Evolutionary conservation across 2,113 vertebrate genomes (phyloP).

Genomic region (Heptranchias perlo): DNA sequence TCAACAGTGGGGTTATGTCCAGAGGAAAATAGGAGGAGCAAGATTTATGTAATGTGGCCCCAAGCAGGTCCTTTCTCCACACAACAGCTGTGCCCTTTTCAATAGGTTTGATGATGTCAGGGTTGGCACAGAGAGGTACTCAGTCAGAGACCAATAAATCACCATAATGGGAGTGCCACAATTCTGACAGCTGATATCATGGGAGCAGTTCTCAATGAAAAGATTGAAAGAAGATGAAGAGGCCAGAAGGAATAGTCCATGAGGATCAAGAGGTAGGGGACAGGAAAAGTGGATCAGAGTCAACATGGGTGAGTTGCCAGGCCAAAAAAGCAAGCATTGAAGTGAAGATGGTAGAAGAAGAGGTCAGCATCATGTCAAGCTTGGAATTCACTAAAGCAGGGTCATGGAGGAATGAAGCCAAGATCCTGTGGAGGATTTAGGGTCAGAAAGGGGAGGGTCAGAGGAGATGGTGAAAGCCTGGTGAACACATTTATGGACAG

Average conservation of each 20-base stretch:
- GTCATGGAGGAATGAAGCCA: no score
- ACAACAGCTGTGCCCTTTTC: background rate
- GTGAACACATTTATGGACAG: no score
- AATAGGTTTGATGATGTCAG: background rate
- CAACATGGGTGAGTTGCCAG: background rate
- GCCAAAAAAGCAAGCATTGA: background rate
- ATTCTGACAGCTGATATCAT: background rate
- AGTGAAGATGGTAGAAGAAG: background rate
- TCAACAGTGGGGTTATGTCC: no score
- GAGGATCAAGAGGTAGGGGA: background rate
- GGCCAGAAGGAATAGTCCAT: background rate
- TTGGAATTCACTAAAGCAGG: background rate
- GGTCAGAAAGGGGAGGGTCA: no score
- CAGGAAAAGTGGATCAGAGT: background rate
- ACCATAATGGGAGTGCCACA: background rate
- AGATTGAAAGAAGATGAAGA: background rate
- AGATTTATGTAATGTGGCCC: background rate
- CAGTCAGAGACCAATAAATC: background rate
- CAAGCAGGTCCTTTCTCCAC: background rate
- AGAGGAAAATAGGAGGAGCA: no score
- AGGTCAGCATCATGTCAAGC: background rate
- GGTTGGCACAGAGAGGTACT: background rate
- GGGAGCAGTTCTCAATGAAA: background rate
- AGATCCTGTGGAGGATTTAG: no score
- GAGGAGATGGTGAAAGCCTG: no score